These are phyloP conservation scores for Trogon melanurus DNA, from an alignment of 2,113 vertebrate genomes.

Conservation along the genomic window DNA sequence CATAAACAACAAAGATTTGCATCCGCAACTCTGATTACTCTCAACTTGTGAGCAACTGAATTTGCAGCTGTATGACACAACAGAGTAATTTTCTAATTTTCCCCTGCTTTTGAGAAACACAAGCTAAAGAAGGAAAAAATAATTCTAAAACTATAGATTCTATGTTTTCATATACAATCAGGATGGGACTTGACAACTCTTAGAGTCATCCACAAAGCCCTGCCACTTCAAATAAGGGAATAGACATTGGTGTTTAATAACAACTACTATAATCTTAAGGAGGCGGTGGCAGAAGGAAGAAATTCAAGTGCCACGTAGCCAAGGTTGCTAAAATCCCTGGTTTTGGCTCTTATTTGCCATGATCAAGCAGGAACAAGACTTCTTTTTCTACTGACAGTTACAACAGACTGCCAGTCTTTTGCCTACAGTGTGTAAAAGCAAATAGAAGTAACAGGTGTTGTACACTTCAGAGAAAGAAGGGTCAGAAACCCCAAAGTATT, in stretches of 20 bases:
- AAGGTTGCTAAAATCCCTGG: not conserved
- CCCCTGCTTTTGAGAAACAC: not conserved
- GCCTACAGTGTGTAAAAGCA: not conserved
- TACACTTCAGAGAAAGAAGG: not conserved
- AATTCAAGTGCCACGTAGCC: not conserved
- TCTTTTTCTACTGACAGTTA: not conserved
- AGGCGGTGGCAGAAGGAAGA: not conserved
- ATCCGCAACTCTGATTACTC: not conserved
- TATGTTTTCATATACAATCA: not conserved
- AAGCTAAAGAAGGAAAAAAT: not conserved
- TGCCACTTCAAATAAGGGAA: not conserved
- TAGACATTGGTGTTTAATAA: not conserved
- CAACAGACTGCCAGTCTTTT: not conserved
- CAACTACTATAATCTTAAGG: not conserved
- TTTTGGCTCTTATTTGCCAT: not conserved
- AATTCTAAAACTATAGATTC: not conserved
- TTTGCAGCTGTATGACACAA: not conserved
- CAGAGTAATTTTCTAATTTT: not conserved
- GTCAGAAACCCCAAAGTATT: not conserved
- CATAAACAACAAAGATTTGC: not conserved
- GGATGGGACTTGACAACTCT: not conserved
- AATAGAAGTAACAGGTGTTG: not conserved
- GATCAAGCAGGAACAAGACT: not conserved
- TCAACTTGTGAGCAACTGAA: not conserved
- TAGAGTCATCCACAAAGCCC: not conserved